Conservation (phyloP, 2,797 vertebrate genomes). For the Mormyrus proboscirostris region DNA sequence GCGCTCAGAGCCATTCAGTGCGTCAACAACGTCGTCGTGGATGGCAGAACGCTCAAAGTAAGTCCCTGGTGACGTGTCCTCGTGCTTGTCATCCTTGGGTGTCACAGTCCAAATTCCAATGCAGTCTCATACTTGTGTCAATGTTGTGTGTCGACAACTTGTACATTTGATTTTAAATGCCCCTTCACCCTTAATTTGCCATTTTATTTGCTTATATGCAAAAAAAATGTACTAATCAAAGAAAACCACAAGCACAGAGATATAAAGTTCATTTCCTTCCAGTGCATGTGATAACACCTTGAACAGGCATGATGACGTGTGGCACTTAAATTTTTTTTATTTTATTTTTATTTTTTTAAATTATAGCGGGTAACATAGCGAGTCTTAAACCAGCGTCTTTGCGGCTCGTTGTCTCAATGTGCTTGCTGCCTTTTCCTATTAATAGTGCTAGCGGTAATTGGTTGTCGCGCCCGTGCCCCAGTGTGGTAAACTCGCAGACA, state of each 20-base stretch:
- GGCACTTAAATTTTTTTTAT: not conserved
- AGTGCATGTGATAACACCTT: not conserved
- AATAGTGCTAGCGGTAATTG: not conserved
- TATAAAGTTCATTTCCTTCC: not conserved
- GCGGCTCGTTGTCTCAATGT: not conserved
- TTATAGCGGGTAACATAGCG: not conserved
- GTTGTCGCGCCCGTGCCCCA: not conserved
- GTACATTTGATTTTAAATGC: not conserved
- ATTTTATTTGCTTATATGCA: not conserved
- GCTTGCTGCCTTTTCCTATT: not conserved
- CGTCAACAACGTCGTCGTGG: conserved; percentile 84
- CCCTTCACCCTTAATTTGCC: not conserved
- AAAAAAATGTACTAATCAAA: not conserved
- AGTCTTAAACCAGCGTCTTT: not conserved
- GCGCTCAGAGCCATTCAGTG: conserved; percentile 86
- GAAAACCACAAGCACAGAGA: not conserved
- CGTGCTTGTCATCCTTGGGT: not conserved
- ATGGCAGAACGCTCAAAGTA: conserved; percentile 86
- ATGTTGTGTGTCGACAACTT: not conserved
- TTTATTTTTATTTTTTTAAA: not conserved
- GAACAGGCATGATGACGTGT: not conserved
- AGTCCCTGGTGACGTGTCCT: not conserved
- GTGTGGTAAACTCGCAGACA: not conserved
- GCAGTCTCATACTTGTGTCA: not conserved
- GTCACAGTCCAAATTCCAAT: not conserved